Conservation (phyloP, 2,113 vertebrate genomes). For the Poeciliopsis turrubarensis region DNA sequence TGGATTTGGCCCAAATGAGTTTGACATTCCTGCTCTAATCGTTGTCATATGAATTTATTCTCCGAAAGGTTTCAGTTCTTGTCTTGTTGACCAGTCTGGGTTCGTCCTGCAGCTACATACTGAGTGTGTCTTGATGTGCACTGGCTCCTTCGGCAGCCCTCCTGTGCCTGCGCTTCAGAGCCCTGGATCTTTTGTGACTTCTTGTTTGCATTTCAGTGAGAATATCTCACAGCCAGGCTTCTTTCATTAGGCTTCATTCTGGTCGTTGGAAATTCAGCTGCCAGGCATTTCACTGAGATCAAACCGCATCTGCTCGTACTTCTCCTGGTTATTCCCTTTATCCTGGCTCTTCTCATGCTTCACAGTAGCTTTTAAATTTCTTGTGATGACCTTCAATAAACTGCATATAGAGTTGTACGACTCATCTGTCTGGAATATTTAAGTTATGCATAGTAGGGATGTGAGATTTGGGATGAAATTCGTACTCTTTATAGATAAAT, state of each 20-base stretch:
- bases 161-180: slow-evolving; percentile 2
- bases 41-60: slow-evolving; percentile 10
- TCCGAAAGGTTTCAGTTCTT: slow-evolving; percentile 8
- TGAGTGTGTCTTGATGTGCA: slow-evolving; percentile 15
- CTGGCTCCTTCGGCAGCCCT: slow-evolving; percentile 1
- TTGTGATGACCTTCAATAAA: slow-evolving; percentile 6
- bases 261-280: slow-evolving; percentile 19
- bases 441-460: neutral
- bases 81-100: slow-evolving; percentile 1
- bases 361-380: neutral
- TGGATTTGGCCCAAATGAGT: no score
- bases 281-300: slow-evolving; percentile 32
- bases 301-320: slow-evolving; percentile 26
- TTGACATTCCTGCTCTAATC: neutral
- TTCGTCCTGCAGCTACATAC: slow-evolving; percentile 1
- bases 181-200: neutral
- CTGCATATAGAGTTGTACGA: neutral
- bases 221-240: slow-evolving; percentile 8
- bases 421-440: neutral
- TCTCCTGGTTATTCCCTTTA: slow-evolving; percentile 21
- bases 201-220: slow-evolving; percentile 26
- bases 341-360: neutral
- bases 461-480: no score
- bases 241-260: slow-evolving; percentile 28
- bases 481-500: no score